phyloP scores from a whole-genome alignment of 92 coral and sea anemone genomes.

The Phenganax marumi region DNA sequence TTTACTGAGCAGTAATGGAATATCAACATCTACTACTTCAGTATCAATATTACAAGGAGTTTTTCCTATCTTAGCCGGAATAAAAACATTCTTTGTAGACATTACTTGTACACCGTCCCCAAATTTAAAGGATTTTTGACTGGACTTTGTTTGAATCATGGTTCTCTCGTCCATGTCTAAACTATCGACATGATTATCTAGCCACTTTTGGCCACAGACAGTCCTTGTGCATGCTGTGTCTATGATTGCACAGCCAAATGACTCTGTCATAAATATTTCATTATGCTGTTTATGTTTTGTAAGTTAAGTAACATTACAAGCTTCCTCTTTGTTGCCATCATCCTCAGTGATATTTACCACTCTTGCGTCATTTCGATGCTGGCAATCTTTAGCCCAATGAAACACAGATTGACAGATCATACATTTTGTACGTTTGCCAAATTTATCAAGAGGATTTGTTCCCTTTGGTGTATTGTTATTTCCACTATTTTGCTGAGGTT shows the following conservation, averaged over 20 bases:
- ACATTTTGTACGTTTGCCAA: slow-evolving; percentile 7
- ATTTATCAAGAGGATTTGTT: slow-evolving; percentile 11
- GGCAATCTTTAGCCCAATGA: slow-evolving; percentile 14
- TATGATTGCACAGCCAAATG: background rate
- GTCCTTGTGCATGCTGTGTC: slow-evolving; percentile 17
- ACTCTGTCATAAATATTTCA: slow-evolving; percentile 18
- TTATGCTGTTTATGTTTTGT: too few species aligned
- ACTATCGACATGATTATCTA: background rate
- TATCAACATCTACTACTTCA: background rate
- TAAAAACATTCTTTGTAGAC: background rate
- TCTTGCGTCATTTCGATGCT: background rate
- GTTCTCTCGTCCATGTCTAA: too few species aligned
- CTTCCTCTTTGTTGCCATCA: background rate
- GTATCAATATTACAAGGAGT: background rate
- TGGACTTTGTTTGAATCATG: background rate
- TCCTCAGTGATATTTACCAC: background rate
- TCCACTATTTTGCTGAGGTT: background rate
- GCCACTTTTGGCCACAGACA: slow-evolving; percentile 8
- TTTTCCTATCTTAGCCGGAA: slow-evolving; percentile 14
- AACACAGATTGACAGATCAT: slow-evolving; percentile 3
- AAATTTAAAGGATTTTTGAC: slow-evolving; percentile 9
- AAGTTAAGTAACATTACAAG: background rate
- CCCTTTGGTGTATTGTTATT: too few species aligned
- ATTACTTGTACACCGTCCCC: background rate
- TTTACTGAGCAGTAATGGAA: slow-evolving; percentile 7